Percentiles rank a stretch among this genome's conserved stretches.
Evolutionary conservation across 2,113 vertebrate genomes (phyloP).

Genomic region (Muntiacus muntjak): DNA sequence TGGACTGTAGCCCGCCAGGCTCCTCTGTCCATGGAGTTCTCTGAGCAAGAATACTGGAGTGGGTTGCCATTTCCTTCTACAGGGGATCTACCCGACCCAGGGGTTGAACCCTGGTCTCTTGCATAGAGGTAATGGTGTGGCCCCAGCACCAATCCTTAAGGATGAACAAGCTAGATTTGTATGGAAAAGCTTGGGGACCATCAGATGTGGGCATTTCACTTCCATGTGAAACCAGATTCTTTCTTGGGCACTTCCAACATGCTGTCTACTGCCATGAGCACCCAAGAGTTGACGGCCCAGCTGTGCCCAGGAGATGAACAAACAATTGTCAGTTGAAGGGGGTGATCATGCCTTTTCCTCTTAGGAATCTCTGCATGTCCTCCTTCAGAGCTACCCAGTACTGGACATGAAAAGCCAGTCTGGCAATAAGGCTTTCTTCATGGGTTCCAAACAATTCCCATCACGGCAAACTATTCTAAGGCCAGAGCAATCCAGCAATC

Average conservation of each 20-base stretch:
- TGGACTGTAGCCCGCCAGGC: background rate
- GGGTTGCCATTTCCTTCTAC: background rate
- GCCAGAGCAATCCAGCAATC: background rate
- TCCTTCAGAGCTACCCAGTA: background rate
- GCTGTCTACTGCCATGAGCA: background rate
- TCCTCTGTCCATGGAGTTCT: background rate
- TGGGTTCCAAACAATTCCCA: background rate
- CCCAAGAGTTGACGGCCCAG: background rate
- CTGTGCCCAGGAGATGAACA: background rate
- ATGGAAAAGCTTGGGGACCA: background rate
- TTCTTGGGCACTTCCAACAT: background rate
- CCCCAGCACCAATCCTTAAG: background rate
- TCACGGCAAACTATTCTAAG: too few relatives aligned
- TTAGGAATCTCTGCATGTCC: fast-evolving
- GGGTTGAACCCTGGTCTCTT: background rate
- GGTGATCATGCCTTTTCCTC: too few relatives aligned
- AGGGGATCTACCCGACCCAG: background rate
- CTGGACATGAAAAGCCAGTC: background rate
- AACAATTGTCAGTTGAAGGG: background rate
- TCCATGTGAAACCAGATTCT: background rate
- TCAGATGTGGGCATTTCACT: background rate
- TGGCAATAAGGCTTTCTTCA: background rate
- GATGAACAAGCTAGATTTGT: background rate
- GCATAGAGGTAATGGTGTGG: background rate
- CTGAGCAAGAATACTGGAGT: background rate